A percentile compares a stretch with the other conserved stretches of the same genome.
phyloP scores from a whole-genome alignment of 2,888 invertebrate species.

The Falcaria lacertinaria region DNA sequence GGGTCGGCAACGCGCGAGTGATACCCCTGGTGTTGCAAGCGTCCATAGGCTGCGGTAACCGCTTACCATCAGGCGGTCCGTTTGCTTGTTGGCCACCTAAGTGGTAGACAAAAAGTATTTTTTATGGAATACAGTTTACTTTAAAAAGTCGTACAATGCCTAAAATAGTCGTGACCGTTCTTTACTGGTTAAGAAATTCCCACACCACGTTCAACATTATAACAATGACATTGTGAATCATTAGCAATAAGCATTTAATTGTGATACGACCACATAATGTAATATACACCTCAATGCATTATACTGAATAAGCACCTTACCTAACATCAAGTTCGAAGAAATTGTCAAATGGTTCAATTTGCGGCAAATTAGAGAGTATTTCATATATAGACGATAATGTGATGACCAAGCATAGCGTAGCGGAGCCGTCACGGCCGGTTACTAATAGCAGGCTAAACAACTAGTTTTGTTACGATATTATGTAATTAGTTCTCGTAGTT shows the following conservation, averaged over 20 bases:
- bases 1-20: too few species aligned
- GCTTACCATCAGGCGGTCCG: too few species aligned
- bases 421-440: conserved; percentile 17
- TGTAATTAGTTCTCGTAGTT: background rate
- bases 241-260: background rate
- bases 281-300: background rate
- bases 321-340: background rate
- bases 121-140: too few species aligned
- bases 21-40: too few species aligned
- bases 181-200: background rate
- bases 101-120: too few species aligned
- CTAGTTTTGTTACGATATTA: too few species aligned
- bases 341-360: background rate
- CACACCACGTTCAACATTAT: background rate
- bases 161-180: too few species aligned
- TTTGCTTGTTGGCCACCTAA: too few species aligned
- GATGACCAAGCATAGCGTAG: conserved; percentile 15
- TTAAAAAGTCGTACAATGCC: too few species aligned
- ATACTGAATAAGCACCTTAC: background rate
- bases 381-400: background rate
- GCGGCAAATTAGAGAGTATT: background rate
- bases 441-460: background rate
- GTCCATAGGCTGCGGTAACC: too few species aligned
- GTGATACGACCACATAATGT: background rate
- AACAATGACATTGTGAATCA: conserved; percentile 4